Evolutionary conservation across 2,888 invertebrate genomes (phyloP).

Genomic region (Ochropleura plecta): DNA sequence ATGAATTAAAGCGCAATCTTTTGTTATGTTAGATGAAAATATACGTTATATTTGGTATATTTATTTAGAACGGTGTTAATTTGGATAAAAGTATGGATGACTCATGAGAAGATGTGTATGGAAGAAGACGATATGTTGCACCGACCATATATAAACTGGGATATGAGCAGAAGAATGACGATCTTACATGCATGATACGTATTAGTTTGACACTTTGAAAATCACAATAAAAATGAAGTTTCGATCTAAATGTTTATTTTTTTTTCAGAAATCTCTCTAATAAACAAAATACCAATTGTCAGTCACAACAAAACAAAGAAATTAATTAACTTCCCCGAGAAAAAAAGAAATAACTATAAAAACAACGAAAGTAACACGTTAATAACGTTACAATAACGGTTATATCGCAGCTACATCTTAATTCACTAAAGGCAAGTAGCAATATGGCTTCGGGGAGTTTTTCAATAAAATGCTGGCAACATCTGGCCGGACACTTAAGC

Average conservation of each 20-base stretch:
- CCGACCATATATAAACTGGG: not conserved
- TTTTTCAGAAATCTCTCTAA: not conserved
- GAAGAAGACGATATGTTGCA: not conserved
- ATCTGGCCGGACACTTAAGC: constrained; percentile 89
- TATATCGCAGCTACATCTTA: constrained; percentile 83
- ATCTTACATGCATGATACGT: too few relatives aligned
- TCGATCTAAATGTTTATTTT: not conserved
- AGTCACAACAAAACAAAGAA: constrained; percentile 24
- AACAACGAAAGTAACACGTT: constrained; percentile 65
- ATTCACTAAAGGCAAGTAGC: constrained; percentile 86
- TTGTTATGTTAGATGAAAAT: too few relatives aligned
- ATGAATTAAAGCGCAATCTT: too few relatives aligned
- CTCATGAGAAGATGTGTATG: not conserved
- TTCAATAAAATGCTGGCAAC: constrained; percentile 89
- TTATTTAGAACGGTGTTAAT: not conserved
- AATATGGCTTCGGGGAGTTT: constrained; percentile 87
- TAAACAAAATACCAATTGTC: not conserved
- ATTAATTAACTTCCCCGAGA: constrained; percentile 59
- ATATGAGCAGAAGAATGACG: too few relatives aligned
- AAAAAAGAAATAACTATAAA: constrained; percentile 60
- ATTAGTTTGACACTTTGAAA: too few relatives aligned
- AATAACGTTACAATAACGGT: constrained; percentile 67
- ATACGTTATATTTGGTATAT: not conserved
- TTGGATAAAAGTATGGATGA: not conserved
- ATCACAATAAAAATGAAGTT: too few relatives aligned